Percentiles rank a stretch among this genome's conserved stretches.
phyloP scores from a whole-genome alignment of 2,113 vertebrate species.

The Spilogale gracilis region DNA sequence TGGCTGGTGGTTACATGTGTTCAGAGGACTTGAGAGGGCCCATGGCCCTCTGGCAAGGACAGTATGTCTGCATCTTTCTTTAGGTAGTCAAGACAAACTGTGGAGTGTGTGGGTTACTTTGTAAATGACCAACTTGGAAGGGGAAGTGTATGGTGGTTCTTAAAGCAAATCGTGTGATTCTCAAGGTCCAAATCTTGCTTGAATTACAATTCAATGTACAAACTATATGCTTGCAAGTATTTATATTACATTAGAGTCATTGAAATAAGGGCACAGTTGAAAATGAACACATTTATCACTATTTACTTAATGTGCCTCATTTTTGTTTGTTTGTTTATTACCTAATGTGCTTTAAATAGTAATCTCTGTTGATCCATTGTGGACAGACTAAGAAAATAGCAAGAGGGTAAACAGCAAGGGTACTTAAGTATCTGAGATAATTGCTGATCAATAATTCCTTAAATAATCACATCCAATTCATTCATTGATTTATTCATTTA shows the following conservation, averaged over 20 bases:
- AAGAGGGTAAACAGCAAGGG: accelerated
- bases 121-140: neutral
- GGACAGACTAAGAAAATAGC: neutral
- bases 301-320: neutral
- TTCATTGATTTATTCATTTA: neutral
- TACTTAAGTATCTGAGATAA: neutral
- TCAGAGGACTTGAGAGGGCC: neutral
- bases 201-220: too few species aligned
- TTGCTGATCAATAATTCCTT: neutral
- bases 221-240: neutral
- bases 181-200: neutral
- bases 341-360: neutral
- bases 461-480: too few species aligned
- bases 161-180: neutral
- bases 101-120: neutral
- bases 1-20: slow-evolving; percentile 9
- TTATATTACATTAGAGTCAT: neutral
- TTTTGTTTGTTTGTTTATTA: too few species aligned
- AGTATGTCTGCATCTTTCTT: neutral
- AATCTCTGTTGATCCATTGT: neutral
- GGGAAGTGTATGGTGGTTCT: neutral
- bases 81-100: neutral
- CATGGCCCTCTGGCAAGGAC: too few species aligned
- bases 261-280: neutral
- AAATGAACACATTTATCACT: neutral